Base-by-base conservation (phyloP, 2,797 vertebrate species). In the Zalophus californianus region DNA sequence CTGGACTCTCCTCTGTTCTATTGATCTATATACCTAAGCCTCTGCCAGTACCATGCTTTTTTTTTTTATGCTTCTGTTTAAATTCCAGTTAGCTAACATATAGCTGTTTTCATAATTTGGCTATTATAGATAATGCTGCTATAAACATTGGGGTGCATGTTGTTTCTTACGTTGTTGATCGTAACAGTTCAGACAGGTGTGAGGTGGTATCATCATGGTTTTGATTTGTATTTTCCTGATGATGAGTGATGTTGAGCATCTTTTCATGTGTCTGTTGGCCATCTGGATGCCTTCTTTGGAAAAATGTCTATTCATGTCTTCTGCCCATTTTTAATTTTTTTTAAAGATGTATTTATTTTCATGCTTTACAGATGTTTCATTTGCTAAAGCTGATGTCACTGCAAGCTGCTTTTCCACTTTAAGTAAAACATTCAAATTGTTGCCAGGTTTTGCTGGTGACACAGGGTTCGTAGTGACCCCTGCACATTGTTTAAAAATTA, bases 381-480 rank as follows among this genome's bases (percentile, higher is more conserved):
- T 98, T 98, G 97, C 94, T 89, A 25, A 84, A 84, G 86, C 58
- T 94, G 94, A 54, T 80, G 68, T 94, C 75, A 94, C 87, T 66
- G 2, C 91, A 97, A 96, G 95, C 94, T 70, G 86, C 87, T 90
- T 97, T 73, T 75, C 10, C 35, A 13, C 35, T 25, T 27, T 90
- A 94, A 95, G 87, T 48, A 70, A 90, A 86, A 50, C 21, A 5
- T 77, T 95, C 32, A 3, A 50, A 3, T 66, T 91, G 85, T 60
- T 80, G 56, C 10, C 15, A 0, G 10, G 56, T n/a, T 50, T n/a
- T 60, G 52, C 64, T n/a, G 50, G 78, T 56, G 87, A 56, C 79
- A 29, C 8, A 15, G 80, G 86, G 58, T 78, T 77, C 16, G 0
- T 1, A 0, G 16, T 44, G 18, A 38, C 50, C 1, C 72, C 68